Conservation (phyloP, 1,140 invertebrate genomes). For the silkworm (Bombyx mori) region ASM3026992v2 NC_085115.1:10848501-10849000, state of each 20-base stretch:
- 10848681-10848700: conserved; percentile 14
- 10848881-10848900: too few relatives aligned
- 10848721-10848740: conserved; percentile 43
- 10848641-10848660: conserved; percentile 41
- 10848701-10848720: conserved; percentile 29
- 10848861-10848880: too few relatives aligned
- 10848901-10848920: too few relatives aligned
- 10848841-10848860: too few relatives aligned
- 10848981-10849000: too few relatives aligned
- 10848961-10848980: too few relatives aligned
- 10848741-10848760: conserved; percentile 16
- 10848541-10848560: conserved; percentile 37
- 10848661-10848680: conserved; percentile 29
- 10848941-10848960: too few relatives aligned
- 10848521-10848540: conserved; percentile 44
- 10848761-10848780: background rate
- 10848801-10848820: background rate
- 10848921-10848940: too few relatives aligned
- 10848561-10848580: conserved; percentile 16
- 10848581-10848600: conserved; percentile 38
- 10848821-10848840: background rate
- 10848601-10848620: conserved; percentile 46
- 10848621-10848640: conserved; percentile 50
- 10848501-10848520: conserved; percentile 47
- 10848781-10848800: background rate